These are phyloP conservation scores for Mythimna pallens DNA, from an alignment of 2,888 invertebrate genomes.

Conservation along the genomic window DNA sequence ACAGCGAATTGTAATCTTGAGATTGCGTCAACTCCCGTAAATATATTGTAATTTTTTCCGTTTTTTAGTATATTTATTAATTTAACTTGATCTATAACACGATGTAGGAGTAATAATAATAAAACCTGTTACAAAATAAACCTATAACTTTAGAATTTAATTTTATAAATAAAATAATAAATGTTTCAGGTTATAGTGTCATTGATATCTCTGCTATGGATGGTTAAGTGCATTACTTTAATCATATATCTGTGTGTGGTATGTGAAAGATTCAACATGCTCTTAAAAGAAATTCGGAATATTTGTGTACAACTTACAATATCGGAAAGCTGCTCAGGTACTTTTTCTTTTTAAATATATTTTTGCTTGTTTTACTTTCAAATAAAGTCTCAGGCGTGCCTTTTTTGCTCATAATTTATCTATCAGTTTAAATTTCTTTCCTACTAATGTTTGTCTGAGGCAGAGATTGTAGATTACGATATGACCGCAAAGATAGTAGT, in stretches of 20 bases:
- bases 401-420: background rate
- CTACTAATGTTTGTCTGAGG: background rate
- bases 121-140: background rate
- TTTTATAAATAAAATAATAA: background rate
- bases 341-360: background rate
- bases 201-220: background rate
- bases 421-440: background rate
- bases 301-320: slow-evolving; percentile 1
- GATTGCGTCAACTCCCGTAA: no score
- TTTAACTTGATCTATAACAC: background rate
- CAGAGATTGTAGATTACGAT: background rate
- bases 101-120: background rate
- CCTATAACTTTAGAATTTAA: background rate
- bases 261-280: slow-evolving; percentile 10
- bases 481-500: no score
- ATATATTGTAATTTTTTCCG: no score
- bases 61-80: background rate
- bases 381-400: background rate
- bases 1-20: no score
- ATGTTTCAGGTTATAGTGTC: slow-evolving; percentile 8
- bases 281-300: slow-evolving; percentile 10
- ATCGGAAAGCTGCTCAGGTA: slow-evolving; percentile 16
- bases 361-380: no score
- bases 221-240: slow-evolving; percentile 1
- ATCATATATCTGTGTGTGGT: slow-evolving; percentile 11